Evolutionary conservation across 1,140 invertebrate genomes (phyloP), one percentile per base, ranked within the genome.

Genomic region (Vanessa tameamea): DNA sequence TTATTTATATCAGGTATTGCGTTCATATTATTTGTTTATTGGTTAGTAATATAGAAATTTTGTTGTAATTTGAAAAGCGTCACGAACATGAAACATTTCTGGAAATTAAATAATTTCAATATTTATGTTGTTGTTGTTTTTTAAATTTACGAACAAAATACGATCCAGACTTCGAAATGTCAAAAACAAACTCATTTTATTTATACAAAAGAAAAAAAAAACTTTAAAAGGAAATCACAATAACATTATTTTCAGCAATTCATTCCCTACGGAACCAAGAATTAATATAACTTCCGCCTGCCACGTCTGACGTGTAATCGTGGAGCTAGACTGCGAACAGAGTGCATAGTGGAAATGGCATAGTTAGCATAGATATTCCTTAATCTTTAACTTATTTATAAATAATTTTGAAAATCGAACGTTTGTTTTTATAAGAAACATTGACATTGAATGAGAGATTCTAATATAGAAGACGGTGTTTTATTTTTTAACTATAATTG

Each of bases 251-350:
- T 69, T 63, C 57, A 74, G 66, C 75, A 61, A 73, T 73, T 47
- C 64, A 64, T 71, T 70, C 73, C 68, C 73, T 53, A 71, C 68
- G 73, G 73, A 75, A 75, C 51, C 63, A 71, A 51, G 64, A 71
- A 72, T 72, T 72, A 76, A 76, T 76, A 76, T 72, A 71, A 61
- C 69, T 72, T 76, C 74, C 74, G 74, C 71, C 74, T 67, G 69
- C 55, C 70, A 72, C 74, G 72, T 72, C 74, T 71, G 74, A 76
- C 69, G 69, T 72, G 69, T 71, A 76, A 76, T 72, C 55, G 64
- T 76, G 37, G 70, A 26, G 63, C 63, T 59, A 16, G 14, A 16
- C 51, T 26, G 20, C 47, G 50, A 66, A n/a, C 9, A 47, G 16
- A 15, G 12, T 7, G 4, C 23, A 15, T 26, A 20, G n/a, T 31